A percentile compares a stretch with the other conserved stretches of the same genome.
Conservation (phyloP, 2,888 invertebrate genomes). For the Glaucopsyche alexis region DNA sequence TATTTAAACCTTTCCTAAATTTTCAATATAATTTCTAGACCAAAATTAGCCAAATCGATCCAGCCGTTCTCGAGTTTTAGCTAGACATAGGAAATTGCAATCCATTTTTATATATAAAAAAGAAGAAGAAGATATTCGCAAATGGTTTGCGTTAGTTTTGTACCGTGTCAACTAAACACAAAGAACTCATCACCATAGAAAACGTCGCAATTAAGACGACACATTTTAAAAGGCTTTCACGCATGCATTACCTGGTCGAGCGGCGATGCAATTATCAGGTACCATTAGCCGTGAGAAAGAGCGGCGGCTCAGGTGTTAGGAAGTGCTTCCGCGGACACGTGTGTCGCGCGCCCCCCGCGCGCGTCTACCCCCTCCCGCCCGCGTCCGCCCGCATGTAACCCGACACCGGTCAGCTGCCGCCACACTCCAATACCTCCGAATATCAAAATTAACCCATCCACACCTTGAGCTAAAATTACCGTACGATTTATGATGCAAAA, state of each 20-base stretch:
- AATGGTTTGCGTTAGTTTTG: background rate
- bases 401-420: constrained; percentile 15
- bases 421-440: constrained; percentile 22
- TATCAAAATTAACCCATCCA: constrained; percentile 21
- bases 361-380: background rate
- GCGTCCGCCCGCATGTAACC: constrained; percentile 18
- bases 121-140: background rate
- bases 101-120: no score
- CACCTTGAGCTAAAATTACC: constrained; percentile 21
- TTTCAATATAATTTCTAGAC: no score
- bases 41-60: no score
- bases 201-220: constrained; percentile 9
- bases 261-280: constrained; percentile 48
- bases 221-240: constrained; percentile 15
- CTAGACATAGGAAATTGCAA: no score
- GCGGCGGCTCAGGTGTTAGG: constrained; percentile 61
- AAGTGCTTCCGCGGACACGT: constrained; percentile 66
- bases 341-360: constrained; percentile 41
- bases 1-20: no score
- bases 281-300: constrained; percentile 65
- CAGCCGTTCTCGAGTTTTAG: no score
- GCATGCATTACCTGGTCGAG: constrained; percentile 11
- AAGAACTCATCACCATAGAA: background rate
- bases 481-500: constrained; percentile 15
- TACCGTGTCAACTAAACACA: background rate